Conservation (phyloP, 2,888 invertebrate genomes). For the Caenorhabditis zanzibari region DNA sequence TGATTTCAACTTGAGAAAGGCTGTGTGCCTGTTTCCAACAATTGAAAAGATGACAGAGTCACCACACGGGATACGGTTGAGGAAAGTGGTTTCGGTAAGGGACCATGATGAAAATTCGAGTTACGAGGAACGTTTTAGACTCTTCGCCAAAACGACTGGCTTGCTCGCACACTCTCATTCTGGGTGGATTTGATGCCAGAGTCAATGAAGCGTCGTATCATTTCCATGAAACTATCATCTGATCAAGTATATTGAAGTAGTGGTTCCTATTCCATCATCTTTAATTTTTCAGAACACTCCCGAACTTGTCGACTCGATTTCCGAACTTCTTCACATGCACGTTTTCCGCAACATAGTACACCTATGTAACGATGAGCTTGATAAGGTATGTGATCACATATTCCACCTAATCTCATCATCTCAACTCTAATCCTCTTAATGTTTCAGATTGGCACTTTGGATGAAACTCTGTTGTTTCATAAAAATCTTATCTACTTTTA, state of each 20-base stretch:
- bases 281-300: conserved; percentile 56
- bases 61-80: conserved; percentile 75
- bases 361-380: conserved; percentile 75
- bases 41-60: conserved; percentile 78
- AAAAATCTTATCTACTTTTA: conserved; percentile 71
- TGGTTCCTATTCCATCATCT: background rate
- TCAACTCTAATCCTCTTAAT: conserved; percentile 6
- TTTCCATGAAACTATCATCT: conserved; percentile 63
- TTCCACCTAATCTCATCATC: conserved; percentile 5
- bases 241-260: conserved; percentile 42
- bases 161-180: conserved; percentile 71
- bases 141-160: conserved; percentile 74
- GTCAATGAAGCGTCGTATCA: conserved; percentile 66
- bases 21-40: conserved; percentile 79
- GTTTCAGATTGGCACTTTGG: conserved; percentile 63
- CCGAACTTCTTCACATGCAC: conserved; percentile 73
- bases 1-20: conserved; percentile 74
- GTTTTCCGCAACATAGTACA: conserved; percentile 77
- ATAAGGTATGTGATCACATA: conserved; percentile 58
- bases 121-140: no score
- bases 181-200: conserved; percentile 74
- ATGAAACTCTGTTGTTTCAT: conserved; percentile 66
- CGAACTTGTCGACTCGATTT: conserved; percentile 66
- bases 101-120: background rate
- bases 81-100: conserved; percentile 72